These are phyloP conservation scores for Solen grandis DNA, from an alignment of 1,140 invertebrate genomes.

Conservation along the genomic window DNA sequence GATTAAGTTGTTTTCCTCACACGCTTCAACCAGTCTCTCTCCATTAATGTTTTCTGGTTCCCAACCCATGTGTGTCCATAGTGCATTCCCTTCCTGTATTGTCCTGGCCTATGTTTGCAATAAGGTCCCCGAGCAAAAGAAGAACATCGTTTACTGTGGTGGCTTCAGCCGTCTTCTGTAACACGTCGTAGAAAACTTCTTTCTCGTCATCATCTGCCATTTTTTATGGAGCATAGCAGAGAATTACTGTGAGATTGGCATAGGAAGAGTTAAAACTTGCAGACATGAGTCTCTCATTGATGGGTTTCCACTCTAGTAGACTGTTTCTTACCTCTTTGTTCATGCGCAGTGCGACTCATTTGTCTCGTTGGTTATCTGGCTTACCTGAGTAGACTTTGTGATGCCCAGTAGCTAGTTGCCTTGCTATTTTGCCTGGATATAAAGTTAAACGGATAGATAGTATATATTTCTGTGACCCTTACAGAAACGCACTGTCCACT, in stretches of 20 bases:
- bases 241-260: background rate
- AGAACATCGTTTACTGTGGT: background rate
- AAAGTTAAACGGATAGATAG: too few species aligned
- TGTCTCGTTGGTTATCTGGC: background rate
- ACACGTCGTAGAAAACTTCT: background rate
- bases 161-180: background rate
- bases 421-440: too few species aligned
- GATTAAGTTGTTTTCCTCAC: constrained; percentile 13
- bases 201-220: background rate
- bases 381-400: too few species aligned
- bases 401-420: too few species aligned
- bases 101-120: too few species aligned
- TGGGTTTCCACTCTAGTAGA: background rate
- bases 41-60: too few species aligned
- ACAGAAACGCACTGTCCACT: too few species aligned
- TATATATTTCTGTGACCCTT: too few species aligned
- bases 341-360: background rate
- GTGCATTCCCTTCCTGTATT: too few species aligned
- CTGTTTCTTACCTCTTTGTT: background rate
- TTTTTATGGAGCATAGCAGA: background rate
- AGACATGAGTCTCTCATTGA: background rate
- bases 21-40: background rate
- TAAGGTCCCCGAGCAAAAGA: background rate
- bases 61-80: too few species aligned
- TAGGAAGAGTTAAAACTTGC: background rate